Percentiles rank a stretch among this genome's conserved stretches.
phyloP scores from a whole-genome alignment of 2,797 vertebrate genomes.

The Pangasius macronema region DNA sequence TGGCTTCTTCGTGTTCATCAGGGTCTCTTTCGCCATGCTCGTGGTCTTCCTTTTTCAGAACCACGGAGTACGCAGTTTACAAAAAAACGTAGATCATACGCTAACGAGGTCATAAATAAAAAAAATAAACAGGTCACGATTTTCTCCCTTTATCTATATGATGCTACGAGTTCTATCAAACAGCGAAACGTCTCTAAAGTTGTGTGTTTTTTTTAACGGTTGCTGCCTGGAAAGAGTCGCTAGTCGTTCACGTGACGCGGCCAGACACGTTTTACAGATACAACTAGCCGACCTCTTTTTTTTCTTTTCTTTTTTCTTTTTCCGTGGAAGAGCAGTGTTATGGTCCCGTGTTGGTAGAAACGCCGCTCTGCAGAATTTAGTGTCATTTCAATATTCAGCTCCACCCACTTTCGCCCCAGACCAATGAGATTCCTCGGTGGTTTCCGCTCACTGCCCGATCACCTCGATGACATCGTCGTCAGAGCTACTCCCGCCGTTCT shows the following conservation, averaged over 20 bases:
- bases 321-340: slow-evolving; percentile 46
- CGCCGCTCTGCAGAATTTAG: background rate
- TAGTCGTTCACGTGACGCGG: background rate
- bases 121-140: slow-evolving; percentile 57
- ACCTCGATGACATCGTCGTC: slow-evolving; percentile 97
- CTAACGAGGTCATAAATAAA: slow-evolving; percentile 46
- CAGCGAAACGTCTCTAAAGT: slow-evolving; percentile 69
- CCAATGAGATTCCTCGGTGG: slow-evolving; percentile 7
- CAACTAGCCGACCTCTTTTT: background rate
- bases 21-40: background rate
- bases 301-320: slow-evolving; percentile 13
- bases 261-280: background rate
- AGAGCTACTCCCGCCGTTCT: slow-evolving; percentile 91
- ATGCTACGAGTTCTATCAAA: slow-evolving; percentile 76
- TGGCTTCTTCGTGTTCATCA: slow-evolving; percentile 24
- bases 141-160: slow-evolving; percentile 67
- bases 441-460: slow-evolving; percentile 83
- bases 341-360: slow-evolving; percentile 17
- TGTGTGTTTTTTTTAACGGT: slow-evolving; percentile 54
- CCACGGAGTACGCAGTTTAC: slow-evolving; percentile 35
- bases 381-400: slow-evolving; percentile 68
- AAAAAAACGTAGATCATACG: slow-evolving; percentile 5
- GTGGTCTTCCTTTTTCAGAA: slow-evolving; percentile 23
- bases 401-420: slow-evolving; percentile 51
- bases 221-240: slow-evolving; percentile 42